These are phyloP conservation scores for Diglossa brunneiventris DNA, from an alignment of 2,113 vertebrate species.

Conservation along the genomic window DNA sequence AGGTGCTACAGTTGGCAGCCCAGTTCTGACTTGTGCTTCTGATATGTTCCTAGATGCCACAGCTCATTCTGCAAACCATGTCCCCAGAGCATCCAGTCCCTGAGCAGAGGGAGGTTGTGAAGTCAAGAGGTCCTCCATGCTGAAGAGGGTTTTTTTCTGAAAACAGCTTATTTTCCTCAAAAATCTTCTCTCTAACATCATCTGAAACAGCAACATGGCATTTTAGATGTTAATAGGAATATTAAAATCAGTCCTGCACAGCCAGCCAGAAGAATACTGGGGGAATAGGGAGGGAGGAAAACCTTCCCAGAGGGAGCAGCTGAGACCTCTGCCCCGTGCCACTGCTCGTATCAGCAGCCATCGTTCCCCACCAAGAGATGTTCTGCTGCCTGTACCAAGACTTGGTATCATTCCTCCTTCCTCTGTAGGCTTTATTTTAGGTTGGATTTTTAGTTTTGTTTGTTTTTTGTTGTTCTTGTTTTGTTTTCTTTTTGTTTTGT, in stretches of 20 bases:
- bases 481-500: neutral
- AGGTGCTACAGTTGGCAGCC: neutral
- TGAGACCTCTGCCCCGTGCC: neutral
- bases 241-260: neutral
- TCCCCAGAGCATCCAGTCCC: neutral
- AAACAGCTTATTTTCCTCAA: neutral
- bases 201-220: neutral
- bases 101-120: neutral
- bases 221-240: neutral
- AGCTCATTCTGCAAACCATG: neutral
- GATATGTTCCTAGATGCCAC: neutral
- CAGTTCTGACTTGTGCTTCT: neutral
- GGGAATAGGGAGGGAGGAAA: neutral
- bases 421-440: neutral
- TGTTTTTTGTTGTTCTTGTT: neutral
- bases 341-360: rapidly evolving
- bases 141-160: neutral
- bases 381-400: neutral
- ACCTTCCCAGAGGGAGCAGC: neutral
- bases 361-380: rapidly evolving
- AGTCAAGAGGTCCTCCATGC: neutral
- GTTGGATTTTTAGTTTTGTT: neutral
- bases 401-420: neutral
- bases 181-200: neutral
- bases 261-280: neutral